Conservation (phyloP, 2,797 vertebrate genomes). For the Zenarchopterus dispar region DNA sequence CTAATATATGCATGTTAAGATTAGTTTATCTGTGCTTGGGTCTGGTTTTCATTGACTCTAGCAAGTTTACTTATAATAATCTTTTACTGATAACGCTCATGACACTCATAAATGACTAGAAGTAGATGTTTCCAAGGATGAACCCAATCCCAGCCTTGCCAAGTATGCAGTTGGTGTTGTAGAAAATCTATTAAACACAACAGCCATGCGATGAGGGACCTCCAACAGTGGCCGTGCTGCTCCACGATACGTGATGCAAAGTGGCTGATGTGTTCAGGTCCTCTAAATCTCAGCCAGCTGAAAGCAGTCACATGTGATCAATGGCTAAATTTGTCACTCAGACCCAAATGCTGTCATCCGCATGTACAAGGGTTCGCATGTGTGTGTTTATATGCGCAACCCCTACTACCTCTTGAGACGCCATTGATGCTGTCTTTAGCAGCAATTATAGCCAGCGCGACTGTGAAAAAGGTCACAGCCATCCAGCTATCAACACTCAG, state of each 20-base stretch:
- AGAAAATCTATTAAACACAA: background rate
- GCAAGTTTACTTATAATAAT: background rate
- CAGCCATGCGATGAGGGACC: constrained; percentile 3
- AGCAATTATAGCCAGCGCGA: constrained; percentile 72
- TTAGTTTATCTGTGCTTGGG: background rate
- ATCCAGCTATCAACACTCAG: constrained; percentile 63
- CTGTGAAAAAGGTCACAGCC: constrained; percentile 77
- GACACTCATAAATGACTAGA: background rate
- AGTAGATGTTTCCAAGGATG: background rate
- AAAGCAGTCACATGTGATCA: constrained; percentile 71
- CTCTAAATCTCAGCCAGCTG: constrained; percentile 64
- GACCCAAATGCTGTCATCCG: constrained; percentile 42
- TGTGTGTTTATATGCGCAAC: constrained; percentile 22
- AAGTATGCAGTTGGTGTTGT: background rate
- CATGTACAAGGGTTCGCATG: constrained; percentile 13
- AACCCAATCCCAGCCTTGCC: background rate
- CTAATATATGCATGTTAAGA: background rate
- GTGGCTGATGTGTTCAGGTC: constrained; percentile 44
- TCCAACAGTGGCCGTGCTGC: constrained; percentile 5
- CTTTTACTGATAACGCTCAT: no score
- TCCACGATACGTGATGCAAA: constrained; percentile 33
- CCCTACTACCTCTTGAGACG: constrained; percentile 55
- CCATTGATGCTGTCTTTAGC: constrained; percentile 72
- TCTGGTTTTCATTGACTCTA: background rate
- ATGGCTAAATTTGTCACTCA: constrained; percentile 64